Evolutionary conservation across 2,888 invertebrate genomes (phyloP), one percentile per base, ranked within the genome.

Genomic region (Pollenia griseotomentosa): DNA sequence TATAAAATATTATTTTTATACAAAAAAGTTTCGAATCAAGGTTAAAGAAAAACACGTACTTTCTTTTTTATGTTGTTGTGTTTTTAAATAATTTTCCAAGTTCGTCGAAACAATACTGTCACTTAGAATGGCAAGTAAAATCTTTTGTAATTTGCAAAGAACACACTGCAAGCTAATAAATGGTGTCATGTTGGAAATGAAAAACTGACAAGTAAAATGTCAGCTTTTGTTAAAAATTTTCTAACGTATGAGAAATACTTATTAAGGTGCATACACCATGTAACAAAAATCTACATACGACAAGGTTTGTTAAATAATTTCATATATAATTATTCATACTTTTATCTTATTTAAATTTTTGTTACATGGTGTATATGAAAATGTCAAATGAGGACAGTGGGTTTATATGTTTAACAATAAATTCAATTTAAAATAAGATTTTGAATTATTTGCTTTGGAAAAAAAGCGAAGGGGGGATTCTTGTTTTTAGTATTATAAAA

Each of bases 141-240:
- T 19, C 44, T 14, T 46, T 46, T 65, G 19, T 46, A 48, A 66
- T 66, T 14, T 66, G 14, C 5, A 51, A 23, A n/a, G 48, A 48
- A 51, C 5, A 51, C 8, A 14, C 19, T 12, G 48, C 14, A 66
- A 19, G 2, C 10, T 19, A 19, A 19, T 46, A 1, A 65, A 61
- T 2, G 42, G 61, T 23, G 44, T 44, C 46, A 66, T 46, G 12
- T 9, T 33, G 23, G 48, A 51, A 48, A 2, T 9, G 7, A 16
- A 48, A 12, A 0, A 11, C 11, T 14, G 46, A 46, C 6, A 66
- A 44, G 46, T 19, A 66, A 48, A 48, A 48, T 66, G 66, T 48
- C 66, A 66, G 48, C 66, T 66, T 66, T 66, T 66, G 66, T 66
- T 23, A 23, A 66, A 14, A 19, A 33, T 33, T 40, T 42, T 1